A percentile compares a stretch with the other conserved stretches of the same genome.
phyloP scores from a whole-genome alignment of 2,888 invertebrate genomes.

The Elegia similella region DNA sequence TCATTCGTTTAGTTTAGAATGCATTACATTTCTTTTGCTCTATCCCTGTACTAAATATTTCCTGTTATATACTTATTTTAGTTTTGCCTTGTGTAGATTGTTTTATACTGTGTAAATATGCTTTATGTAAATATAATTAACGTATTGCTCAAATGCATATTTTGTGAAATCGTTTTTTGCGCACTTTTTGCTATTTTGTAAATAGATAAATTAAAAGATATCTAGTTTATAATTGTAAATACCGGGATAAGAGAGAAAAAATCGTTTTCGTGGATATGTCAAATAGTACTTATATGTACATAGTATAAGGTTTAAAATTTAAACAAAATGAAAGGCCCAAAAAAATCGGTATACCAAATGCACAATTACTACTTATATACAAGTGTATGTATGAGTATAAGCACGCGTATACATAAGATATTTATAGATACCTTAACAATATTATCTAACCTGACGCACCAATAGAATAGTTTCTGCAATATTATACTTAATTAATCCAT shows the following conservation, averaged over 20 bases:
- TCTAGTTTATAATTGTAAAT: constrained; percentile 41
- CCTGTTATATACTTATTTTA: constrained; percentile 16
- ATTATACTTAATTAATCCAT: constrained; percentile 37
- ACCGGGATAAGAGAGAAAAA: constrained; percentile 58
- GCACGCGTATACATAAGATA: constrained; percentile 51
- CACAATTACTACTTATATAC: constrained; percentile 72
- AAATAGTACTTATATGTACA: constrained; percentile 22
- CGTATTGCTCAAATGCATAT: constrained; percentile 81
- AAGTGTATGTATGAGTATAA: constrained; percentile 55
- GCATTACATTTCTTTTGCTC: constrained; percentile 3
- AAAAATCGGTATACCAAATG: constrained; percentile 74
- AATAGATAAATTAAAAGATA: constrained; percentile 59
- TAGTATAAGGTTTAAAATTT: constrained; percentile 52
- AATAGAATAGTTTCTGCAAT: constrained; percentile 61
- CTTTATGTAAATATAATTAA: constrained; percentile 76
- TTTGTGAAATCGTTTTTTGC: constrained; percentile 80
- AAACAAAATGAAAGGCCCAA: constrained; percentile 70
- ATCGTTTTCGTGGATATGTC: constrained; percentile 43
- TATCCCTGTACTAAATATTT: constrained; percentile 20
- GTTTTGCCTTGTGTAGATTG: constrained; percentile 24
- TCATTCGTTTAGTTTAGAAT: constrained; percentile 16
- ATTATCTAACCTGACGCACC: constrained; percentile 53
- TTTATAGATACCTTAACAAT: constrained; percentile 45
- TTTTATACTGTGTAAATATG: constrained; percentile 53
- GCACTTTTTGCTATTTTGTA: constrained; percentile 79